Percentiles rank a stretch among this genome's conserved stretches.
Evolutionary conservation across 2,888 invertebrate genomes (phyloP).

Genomic region (Coronaproctus castanopsis): DNA sequence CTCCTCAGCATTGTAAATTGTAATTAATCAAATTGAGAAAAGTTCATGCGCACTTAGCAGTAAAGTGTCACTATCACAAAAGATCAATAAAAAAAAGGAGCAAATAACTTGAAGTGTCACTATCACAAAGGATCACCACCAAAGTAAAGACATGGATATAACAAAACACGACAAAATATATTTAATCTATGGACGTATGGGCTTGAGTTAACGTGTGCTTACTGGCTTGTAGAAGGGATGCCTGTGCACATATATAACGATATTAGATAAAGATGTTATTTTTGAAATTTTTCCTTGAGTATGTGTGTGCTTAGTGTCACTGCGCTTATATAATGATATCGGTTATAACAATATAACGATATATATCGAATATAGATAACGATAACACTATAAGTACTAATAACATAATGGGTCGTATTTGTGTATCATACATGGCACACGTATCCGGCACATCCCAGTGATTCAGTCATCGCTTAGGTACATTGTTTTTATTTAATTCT

Average conservation of each 20-base stretch:
- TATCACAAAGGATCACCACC: conserved; percentile 1
- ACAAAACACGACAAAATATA: conserved; percentile 3
- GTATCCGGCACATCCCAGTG: background rate
- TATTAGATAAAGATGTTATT: too few species aligned
- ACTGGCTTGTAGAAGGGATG: too few species aligned
- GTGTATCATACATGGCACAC: too few species aligned
- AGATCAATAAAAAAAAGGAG: conserved; percentile 1
- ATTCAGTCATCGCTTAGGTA: background rate
- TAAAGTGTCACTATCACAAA: conserved; percentile 2
- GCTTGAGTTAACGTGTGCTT: conserved; percentile 1
- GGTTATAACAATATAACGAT: too few species aligned
- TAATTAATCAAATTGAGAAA: background rate
- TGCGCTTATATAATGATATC: too few species aligned
- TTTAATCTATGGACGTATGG: conserved; percentile 2
- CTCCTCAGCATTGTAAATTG: background rate
- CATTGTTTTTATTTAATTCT: background rate
- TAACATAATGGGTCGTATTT: too few species aligned
- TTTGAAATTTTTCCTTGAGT: too few species aligned
- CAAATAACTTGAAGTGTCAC: background rate
- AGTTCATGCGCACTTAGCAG: background rate
- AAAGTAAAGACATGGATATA: conserved; percentile 1
- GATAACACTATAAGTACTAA: too few species aligned
- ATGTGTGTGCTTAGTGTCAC: too few species aligned
- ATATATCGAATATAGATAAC: too few species aligned
- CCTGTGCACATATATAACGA: too few species aligned